These are phyloP conservation scores for Trichosurus vulpecula DNA, from an alignment of 2,797 vertebrate species.

Conservation along the genomic window DNA sequence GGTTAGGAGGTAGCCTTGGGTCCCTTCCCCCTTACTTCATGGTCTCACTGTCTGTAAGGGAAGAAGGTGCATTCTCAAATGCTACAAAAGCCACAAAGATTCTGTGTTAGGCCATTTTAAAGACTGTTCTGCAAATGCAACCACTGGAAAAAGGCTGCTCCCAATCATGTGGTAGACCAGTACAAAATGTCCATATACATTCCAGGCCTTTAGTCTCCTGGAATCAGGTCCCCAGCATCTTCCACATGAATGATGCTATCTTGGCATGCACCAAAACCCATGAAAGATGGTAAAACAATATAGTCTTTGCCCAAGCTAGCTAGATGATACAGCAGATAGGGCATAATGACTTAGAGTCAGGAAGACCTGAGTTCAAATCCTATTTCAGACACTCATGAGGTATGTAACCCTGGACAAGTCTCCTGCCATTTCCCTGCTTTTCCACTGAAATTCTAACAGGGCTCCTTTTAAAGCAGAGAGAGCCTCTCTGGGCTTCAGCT, in stretches of 20 bases:
- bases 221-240: not conserved
- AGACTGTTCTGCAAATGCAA: not conserved
- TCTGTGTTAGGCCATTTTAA: not conserved
- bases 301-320: not conserved
- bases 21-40: not conserved
- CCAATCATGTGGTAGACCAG: not conserved
- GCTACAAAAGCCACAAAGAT: not conserved
- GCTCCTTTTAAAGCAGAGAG: too few relatives aligned
- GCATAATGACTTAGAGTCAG: not conserved
- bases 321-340: not conserved
- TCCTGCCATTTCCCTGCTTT: not conserved
- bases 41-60: not conserved
- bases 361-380: not conserved
- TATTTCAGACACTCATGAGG: not conserved
- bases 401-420: not conserved
- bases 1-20: not conserved
- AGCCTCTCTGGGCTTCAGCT: too few relatives aligned
- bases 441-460: not conserved
- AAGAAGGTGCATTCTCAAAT: not conserved
- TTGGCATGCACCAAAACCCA: not conserved
- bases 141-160: not conserved
- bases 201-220: not conserved
- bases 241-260: not conserved
- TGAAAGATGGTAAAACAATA: not conserved
- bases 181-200: not conserved